Percentiles rank a stretch among this genome's conserved stretches.
These are phyloP conservation scores for Caenorhabditis tropicalis DNA, from an alignment of 1,140 invertebrate genomes.

Conservation along the genomic window DNA sequence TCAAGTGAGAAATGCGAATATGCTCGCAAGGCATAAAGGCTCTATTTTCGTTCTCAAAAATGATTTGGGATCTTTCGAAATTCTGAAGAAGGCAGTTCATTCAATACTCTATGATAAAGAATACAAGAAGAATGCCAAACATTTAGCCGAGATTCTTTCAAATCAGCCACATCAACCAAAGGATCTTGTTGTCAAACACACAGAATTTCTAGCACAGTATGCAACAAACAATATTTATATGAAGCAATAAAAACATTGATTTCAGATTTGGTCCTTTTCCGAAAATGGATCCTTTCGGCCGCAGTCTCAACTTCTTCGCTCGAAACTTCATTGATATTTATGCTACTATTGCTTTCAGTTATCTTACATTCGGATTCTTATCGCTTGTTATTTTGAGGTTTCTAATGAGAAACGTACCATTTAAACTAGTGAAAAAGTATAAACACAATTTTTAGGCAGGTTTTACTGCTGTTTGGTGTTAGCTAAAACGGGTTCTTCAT, in stretches of 20 bases:
- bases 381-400: not conserved
- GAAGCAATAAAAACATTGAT: not conserved
- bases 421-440: not conserved
- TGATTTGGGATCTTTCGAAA: conserved; percentile 11
- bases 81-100: conserved; percentile 36
- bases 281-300: conserved; percentile 7
- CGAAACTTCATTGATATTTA: conserved; percentile 25
- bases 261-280: conserved; percentile 23
- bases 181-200: conserved; percentile 25
- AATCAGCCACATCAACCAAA: conserved; percentile 31
- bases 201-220: conserved; percentile 26
- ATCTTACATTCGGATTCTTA: not conserved
- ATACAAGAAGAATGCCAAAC: not conserved
- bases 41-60: conserved; percentile 50
- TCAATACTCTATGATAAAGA: conserved; percentile 44
- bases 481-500: not conserved
- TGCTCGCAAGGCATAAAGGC: conserved; percentile 50
- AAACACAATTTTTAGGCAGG: not conserved
- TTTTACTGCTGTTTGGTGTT: not conserved
- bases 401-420: not conserved
- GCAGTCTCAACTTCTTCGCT: not conserved
- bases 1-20: conserved; percentile 58
- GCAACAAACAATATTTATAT: not conserved
- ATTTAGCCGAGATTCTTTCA: conserved; percentile 15
- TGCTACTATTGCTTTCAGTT: not conserved